Conservation (phyloP, 2,888 invertebrate species). For the Stenchaetothrips biformis region DNA sequence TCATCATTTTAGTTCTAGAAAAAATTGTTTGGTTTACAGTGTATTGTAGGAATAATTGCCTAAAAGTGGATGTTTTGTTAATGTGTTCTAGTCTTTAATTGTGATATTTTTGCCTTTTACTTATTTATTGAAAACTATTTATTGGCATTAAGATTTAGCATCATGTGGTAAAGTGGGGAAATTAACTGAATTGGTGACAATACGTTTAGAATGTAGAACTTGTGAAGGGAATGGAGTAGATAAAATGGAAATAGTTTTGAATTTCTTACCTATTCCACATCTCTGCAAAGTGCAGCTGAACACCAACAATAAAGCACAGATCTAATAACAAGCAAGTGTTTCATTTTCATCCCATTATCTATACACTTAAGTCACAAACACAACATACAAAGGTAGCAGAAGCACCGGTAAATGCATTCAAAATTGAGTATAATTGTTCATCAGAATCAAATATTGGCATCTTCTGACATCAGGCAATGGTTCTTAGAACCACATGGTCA, state of each 20-base stretch:
- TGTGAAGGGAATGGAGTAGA: not conserved
- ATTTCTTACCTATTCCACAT: not conserved
- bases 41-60: not conserved
- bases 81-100: constrained; percentile 19
- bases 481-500: too few relatives aligned
- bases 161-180: not conserved
- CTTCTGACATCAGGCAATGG: too few relatives aligned
- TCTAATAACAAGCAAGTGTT: not conserved
- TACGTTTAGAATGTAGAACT: not conserved
- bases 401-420: not conserved
- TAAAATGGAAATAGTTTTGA: not conserved
- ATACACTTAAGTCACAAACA: not conserved
- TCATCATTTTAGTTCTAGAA: not conserved
- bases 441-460: not conserved
- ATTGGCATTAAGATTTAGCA: not conserved
- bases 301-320: not conserved
- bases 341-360: not conserved
- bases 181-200: constrained; percentile 7
- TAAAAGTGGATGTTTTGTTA: not conserved
- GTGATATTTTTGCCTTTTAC: constrained; percentile 12
- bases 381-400: not conserved
- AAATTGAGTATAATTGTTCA: not conserved
- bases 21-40: not conserved
- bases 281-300: not conserved
- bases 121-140: not conserved